Base-by-base conservation (phyloP, 2,888 invertebrate genomes). In the Caenorhabditis sp. region DNA sequence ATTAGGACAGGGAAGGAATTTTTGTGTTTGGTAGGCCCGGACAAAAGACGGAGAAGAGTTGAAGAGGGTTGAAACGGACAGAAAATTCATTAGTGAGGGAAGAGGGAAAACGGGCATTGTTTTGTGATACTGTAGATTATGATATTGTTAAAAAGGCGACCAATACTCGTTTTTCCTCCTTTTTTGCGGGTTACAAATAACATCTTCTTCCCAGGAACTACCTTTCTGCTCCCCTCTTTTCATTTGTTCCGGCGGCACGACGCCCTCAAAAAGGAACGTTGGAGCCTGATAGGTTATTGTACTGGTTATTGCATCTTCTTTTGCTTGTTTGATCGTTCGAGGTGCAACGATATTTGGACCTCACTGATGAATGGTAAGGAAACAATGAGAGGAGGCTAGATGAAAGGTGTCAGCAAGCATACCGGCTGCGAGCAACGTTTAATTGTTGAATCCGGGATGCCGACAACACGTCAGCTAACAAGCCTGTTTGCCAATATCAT, bases 81-180 rank as follows among this genome's bases (percentile, higher is more conserved):
- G 58, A 68, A 70, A 70, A 70, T 70, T 70, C 70, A 70, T 70
- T 70, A 70, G 70, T 53, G 70, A 70, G 43, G 48, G 48, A 41
- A 27, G 50, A 53, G 56, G 52, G 15, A 58, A 53, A 53, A 52
- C 70, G 53, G 26, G 32, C 39, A 70, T 70, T 70, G 70, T 70
- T 59, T 70, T 70, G 70, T 48, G 58, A 37, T 70, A 70, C 70
- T 59, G 70, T 70, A 70, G 70, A 70, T 70, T 59, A 70, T 70
- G 70, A 70, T 52, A 70, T 70, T 43, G 52, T 52, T 46, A 24
- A 35, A 20, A 52, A 27, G 55, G 24, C 27, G 46, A 35, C 26
- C 22, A 58, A 66, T 37, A 50, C 50, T 13, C 30, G 9, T 58
- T 43, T 43, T 68, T 32, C 17, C 22, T 9, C 46, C 30, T 26